Evolutionary conservation across 2,888 invertebrate species (phyloP), one percentile per base, ranked within the genome.

Genomic region (Platycnemis pennipes): DNA sequence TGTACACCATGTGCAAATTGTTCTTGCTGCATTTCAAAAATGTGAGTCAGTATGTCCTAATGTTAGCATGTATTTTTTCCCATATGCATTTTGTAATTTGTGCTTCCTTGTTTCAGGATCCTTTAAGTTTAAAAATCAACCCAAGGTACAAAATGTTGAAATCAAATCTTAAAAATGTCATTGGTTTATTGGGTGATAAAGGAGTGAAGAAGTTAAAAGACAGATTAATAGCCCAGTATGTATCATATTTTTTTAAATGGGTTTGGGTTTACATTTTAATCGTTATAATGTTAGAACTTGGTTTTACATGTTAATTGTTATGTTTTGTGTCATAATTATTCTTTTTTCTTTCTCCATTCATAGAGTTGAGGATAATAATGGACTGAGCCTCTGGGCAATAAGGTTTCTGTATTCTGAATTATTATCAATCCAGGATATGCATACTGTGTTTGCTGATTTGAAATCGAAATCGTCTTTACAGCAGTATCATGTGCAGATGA

Each of bases 21-120:
- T 96, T 97, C 95, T 95, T 96, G 22, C 95, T 95, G 77, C 96
- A 97, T 95, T 97, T 96, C 95, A 96, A 96, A 96, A 96, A 96
- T 94, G 96, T 97, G 95, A 96, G 96, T 96, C 42, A 42, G 94
- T 94, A 94, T 95, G 94, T 94, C 44, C 63, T 88, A 85, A 16
- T 87, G 16, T 46, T 94, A 91, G 45, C 44, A 86, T 42, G 8
- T 94, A 53, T 85, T 45, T 89, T 94, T 94, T 95, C 42, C 94
- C 69, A 53, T 94, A 95, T 94, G 69, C 94, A 91, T 87, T 49
- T 94, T 94, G 88, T 94, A 94, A 94, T 94, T 37, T 94, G 87
- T 89, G 94, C 95, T 94, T 46, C 69, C 88, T 94, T 94, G 94
- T 96, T 96, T 94, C 95, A 97, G 97, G 96, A 96, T 1, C 96